Conservation (phyloP, 2,113 vertebrate genomes). For the Willisornis vidua region DNA sequence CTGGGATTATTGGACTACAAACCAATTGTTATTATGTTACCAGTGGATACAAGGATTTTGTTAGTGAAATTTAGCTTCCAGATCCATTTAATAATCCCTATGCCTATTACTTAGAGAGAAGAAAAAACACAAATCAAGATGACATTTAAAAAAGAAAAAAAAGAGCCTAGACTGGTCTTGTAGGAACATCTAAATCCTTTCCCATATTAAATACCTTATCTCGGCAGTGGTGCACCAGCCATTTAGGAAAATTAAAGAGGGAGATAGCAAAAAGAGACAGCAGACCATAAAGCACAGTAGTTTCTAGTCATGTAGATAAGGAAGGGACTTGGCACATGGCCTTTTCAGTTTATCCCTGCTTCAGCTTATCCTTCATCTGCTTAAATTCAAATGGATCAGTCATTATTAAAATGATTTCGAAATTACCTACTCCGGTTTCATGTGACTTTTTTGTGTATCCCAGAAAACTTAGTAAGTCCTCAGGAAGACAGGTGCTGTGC, state of each 20-base stretch:
- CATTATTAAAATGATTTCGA: conserved; percentile 77
- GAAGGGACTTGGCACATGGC: conserved; percentile 66
- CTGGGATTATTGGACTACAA: conserved; percentile 1
- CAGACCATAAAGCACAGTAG: conserved; percentile 74
- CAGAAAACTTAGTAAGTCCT: conserved; percentile 39
- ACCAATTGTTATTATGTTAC: conserved; percentile 53
- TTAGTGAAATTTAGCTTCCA: conserved; percentile 71
- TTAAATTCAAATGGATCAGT: conserved; percentile 70
- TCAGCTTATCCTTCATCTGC: conserved; percentile 76
- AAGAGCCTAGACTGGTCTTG: conserved; percentile 58
- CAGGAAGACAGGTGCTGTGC: background rate
- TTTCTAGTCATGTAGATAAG: conserved; percentile 72
- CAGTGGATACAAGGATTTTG: conserved; percentile 67
- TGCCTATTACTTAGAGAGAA: conserved; percentile 73
- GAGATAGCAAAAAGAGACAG: conserved; percentile 64
- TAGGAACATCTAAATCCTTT: conserved; percentile 80
- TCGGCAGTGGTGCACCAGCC: conserved; percentile 68
- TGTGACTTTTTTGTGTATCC: conserved; percentile 32
- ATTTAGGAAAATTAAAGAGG: conserved; percentile 85
- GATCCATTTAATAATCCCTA: conserved; percentile 74
- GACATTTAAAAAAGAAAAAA: conserved; percentile 76
- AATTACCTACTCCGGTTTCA: conserved; percentile 73
- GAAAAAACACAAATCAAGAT: conserved; percentile 80
- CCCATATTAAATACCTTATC: conserved; percentile 81
- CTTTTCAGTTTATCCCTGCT: conserved; percentile 78